Conservation (phyloP, 23 tunicate genomes). For the Corella eumyota region DNA sequence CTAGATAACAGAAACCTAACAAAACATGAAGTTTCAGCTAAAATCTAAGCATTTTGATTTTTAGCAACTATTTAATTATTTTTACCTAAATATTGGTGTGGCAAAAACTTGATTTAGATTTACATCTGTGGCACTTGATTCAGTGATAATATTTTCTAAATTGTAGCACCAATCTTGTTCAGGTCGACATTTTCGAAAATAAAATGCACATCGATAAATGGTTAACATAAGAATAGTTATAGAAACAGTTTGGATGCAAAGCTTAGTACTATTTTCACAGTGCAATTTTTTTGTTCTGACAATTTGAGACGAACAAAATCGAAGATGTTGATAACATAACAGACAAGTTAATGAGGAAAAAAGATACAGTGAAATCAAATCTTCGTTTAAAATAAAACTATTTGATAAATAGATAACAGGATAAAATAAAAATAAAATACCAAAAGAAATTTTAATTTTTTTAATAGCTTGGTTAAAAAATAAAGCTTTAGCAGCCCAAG, state of each 20-base stretch:
- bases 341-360: not conserved
- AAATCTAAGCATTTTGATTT: too few relatives aligned
- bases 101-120: too few relatives aligned
- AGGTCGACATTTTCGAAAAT: slow-evolving; percentile 71
- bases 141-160: too few relatives aligned
- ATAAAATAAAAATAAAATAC: slow-evolving; percentile 1
- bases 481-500: not conserved
- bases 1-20: too few relatives aligned
- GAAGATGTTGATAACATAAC: not conserved
- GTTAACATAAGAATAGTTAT: slow-evolving; percentile 2
- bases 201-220: slow-evolving; percentile 22
- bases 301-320: too few relatives aligned
- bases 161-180: slow-evolving; percentile 94
- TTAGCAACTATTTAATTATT: too few relatives aligned
- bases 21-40: too few relatives aligned
- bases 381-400: slow-evolving; percentile 76
- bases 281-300: not conserved
- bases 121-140: too few relatives aligned
- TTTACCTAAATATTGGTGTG: too few relatives aligned
- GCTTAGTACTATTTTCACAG: not conserved
- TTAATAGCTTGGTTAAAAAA: not conserved
- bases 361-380: slow-evolving; percentile 20
- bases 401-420: slow-evolving; percentile 38
- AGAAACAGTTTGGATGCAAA: not conserved
- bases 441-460: not conserved